phyloP scores from a whole-genome alignment of 30 jellyfish, hydroid and myxozoan species.

The Haliclystus octoradiatus region DNA sequence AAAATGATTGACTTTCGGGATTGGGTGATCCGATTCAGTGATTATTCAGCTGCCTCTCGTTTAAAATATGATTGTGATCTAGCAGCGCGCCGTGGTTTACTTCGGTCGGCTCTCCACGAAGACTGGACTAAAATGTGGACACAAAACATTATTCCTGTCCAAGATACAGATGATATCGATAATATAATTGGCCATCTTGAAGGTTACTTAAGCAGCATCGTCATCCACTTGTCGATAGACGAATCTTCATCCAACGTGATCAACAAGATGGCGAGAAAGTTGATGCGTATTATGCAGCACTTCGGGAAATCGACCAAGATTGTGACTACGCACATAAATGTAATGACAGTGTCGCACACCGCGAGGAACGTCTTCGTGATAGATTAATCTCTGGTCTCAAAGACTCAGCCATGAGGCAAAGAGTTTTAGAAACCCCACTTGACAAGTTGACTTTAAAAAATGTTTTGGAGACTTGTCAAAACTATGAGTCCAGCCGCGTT shows the following conservation, averaged over 20 bases:
- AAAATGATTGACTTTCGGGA: too few relatives aligned
- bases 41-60: too few relatives aligned
- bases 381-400: neutral
- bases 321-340: neutral
- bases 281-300: neutral
- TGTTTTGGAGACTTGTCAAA: too few relatives aligned
- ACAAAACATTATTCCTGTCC: neutral
- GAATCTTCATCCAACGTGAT: neutral
- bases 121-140: neutral
- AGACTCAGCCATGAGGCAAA: neutral
- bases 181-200: neutral
- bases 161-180: neutral
- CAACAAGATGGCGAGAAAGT: neutral
- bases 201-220: neutral
- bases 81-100: too few relatives aligned
- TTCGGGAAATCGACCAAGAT: neutral
- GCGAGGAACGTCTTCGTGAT: neutral
- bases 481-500: too few relatives aligned
- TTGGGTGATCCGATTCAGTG: too few relatives aligned
- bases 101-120: neutral
- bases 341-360: neutral
- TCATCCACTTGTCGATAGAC: neutral
- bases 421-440: too few relatives aligned
- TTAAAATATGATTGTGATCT: too few relatives aligned
- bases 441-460: too few relatives aligned